Base-by-base conservation (phyloP, 2,888 invertebrate species). In the Parascotia fuliginaria region DNA sequence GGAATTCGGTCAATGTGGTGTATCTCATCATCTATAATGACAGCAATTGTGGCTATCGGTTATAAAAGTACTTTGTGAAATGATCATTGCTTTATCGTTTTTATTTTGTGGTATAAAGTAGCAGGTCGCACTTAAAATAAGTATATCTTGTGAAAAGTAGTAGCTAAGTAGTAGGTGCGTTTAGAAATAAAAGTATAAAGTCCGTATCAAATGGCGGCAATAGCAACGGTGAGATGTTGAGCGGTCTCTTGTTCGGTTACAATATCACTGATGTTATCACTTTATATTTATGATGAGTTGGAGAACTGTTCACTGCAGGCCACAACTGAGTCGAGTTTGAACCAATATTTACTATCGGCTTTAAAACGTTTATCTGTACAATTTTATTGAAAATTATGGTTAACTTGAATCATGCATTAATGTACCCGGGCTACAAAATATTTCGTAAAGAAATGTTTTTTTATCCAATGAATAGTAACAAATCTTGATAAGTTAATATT, bases 11-110 rank as follows among this genome's bases (percentile, higher is more conserved):
- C 54, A 53, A 47, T 56, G 43, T 44, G 12, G 43, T 44, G 33
- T 54, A 60, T 59, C 58, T 64, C 60, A 55, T 60, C 48, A 66
- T 68, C 41, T 55, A 47, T 68, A 65, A 62, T 65, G 48, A 65
- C 7, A 12, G 47, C 60, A 60, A 56, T 61, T 67, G 54, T 48
- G 24, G 38, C 42, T 45, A 42, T 64, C 4, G 39, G 39, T 51
- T 49, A 49, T 54, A 27, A 55, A 50, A 54, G 51, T 55, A 49
- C 54, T 54, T 56, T 50, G 48, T 55, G 15, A 43, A 46, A 48
- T 53, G 33, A 24, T 39, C 19, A 48, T 29, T 36, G 13, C 15
- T 15, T 42, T 39, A 36, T 32, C 3, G 11, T 34, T 51, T 51
- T 42, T 47, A 32, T 61, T 51, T 50, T 44, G 9, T 47, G 16